Evolutionary conservation across 2,888 invertebrate genomes (phyloP).

Genomic region (Neria commutata): DNA sequence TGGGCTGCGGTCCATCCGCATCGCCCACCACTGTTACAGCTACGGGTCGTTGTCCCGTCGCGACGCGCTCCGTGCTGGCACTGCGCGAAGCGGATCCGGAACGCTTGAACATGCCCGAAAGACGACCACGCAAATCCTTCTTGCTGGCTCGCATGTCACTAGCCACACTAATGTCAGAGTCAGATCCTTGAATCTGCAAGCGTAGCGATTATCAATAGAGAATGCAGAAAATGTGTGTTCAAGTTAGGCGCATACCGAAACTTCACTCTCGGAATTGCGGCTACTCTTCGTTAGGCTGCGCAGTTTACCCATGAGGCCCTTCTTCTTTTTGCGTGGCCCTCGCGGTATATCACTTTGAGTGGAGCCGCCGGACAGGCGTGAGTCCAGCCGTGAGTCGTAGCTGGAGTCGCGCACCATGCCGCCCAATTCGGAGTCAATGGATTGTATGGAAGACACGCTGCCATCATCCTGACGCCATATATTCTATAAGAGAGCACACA

Average conservation of each 20-base stretch:
- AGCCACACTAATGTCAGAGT: slow-evolving; percentile 73
- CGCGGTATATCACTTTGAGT: slow-evolving; percentile 80
- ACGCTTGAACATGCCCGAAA: slow-evolving; percentile 84
- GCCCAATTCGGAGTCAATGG: slow-evolving; percentile 73
- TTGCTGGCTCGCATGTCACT: slow-evolving; percentile 70
- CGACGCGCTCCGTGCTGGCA: slow-evolving; percentile 64
- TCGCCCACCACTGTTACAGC: slow-evolving; percentile 61
- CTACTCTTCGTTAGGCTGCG: slow-evolving; percentile 85
- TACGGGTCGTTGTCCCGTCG: slow-evolving; percentile 63
- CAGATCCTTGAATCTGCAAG: slow-evolving; percentile 69
- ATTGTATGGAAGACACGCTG: slow-evolving; percentile 83
- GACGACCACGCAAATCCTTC: slow-evolving; percentile 77
- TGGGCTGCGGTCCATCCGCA: slow-evolving; percentile 55
- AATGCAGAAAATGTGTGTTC: background rate
- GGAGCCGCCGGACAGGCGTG: slow-evolving; percentile 82
- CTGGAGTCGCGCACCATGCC: slow-evolving; percentile 76
- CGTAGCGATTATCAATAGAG: background rate
- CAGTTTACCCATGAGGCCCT: slow-evolving; percentile 82
- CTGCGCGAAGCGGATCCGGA: slow-evolving; percentile 69
- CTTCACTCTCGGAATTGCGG: slow-evolving; percentile 61
- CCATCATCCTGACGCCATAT: slow-evolving; percentile 87
- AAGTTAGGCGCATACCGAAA: slow-evolving; percentile 60
- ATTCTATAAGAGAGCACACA: slow-evolving; percentile 61
- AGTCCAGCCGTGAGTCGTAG: slow-evolving; percentile 68
- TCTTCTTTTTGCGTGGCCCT: slow-evolving; percentile 75